A percentile compares a stretch with the other conserved stretches of the same genome.
These are phyloP conservation scores for Meloidogyne hapla DNA, from an alignment of 1,140 invertebrate species.

Conservation along the genomic window DNA sequence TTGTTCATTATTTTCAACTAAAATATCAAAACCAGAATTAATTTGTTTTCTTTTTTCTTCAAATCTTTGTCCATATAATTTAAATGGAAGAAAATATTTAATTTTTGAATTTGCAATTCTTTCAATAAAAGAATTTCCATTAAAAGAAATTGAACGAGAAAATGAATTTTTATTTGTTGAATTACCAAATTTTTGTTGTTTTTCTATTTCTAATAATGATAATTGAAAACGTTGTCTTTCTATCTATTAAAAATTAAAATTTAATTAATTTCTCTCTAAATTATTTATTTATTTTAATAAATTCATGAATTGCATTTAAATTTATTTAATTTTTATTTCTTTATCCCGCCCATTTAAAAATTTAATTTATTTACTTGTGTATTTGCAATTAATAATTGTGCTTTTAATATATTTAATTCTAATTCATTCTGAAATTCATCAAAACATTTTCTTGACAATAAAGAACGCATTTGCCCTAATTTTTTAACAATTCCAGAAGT, in stretches of 20 bases:
- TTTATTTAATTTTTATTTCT: too few relatives aligned
- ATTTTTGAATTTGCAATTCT: conserved; percentile 29
- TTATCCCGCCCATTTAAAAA: too few relatives aligned
- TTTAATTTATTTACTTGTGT: conserved; percentile 1
- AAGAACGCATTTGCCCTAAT: conserved; percentile 32
- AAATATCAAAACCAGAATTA: conserved; percentile 22
- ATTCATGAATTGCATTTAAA: too few relatives aligned
- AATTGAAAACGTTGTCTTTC: background rate
- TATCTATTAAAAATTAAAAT: background rate
- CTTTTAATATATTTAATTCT: background rate
- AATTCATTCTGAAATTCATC: conserved; percentile 25
- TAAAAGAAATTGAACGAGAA: conserved; percentile 2
- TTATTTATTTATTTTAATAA: too few relatives aligned
- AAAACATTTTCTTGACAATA: conserved; percentile 31
- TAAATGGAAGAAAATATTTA: conserved; percentile 37
- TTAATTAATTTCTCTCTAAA: background rate
- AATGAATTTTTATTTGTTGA: too few relatives aligned
- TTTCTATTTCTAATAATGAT: background rate
- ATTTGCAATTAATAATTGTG: conserved; percentile 12
- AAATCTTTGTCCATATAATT: conserved; percentile 40
- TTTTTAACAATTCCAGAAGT: conserved; percentile 42
- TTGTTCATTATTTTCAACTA: conserved; percentile 42
- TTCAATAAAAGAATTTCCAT: background rate
- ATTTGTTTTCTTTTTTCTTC: background rate
- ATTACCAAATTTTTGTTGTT: background rate